Base-by-base conservation (phyloP, 2,797 vertebrate species). In the Sylvia borin region DNA sequence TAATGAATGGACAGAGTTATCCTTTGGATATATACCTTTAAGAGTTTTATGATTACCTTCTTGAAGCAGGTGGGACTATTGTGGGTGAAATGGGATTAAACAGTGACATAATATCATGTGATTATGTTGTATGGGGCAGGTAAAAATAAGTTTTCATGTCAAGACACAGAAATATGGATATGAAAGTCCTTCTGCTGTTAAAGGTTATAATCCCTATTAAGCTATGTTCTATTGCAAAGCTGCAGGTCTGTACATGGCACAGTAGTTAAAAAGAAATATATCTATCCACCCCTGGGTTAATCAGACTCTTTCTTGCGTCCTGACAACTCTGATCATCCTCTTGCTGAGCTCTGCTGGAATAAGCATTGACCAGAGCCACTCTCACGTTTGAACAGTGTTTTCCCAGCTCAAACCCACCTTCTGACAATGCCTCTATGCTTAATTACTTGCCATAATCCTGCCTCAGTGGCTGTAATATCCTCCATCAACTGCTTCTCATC, bases 1-100 rank as follows among this genome's bases (percentile, higher is more conserved):
- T 85, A 97, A 95, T 80, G 68, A 74, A 50, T 53, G 61, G 68
- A 32, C 60, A 71, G 80, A 74, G 32, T 71, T 66, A 89, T 78
- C 25, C 70, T 94, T 87, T 79, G 62, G n/a, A 66, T 90, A 66
- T 42, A 90, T 65, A 71, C 13, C 89, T 96, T 53, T 74, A 74
- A 54, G 34, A 34, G 13, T 86, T 88, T 72, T 40, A 27, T 62
- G 14, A 61, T 83, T 65, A 78, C 10, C 25, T 13, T 58, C 16
- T 75, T 54, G 12, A 90, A 53, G 8, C 11, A 45, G 43, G 8
- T 42, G 20, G 78, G 38, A 54, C 9, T 72, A 25, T 16, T 84
- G 54, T 36, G 26, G 31, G 45, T 76, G 24, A 90, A 92, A 88
- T 66, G 58, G 26, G 18, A 11, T 54, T 88, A 91, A 79, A 47